Conservation (phyloP, 2,797 vertebrate genomes). For the Babyrousa celebensis region DNA sequence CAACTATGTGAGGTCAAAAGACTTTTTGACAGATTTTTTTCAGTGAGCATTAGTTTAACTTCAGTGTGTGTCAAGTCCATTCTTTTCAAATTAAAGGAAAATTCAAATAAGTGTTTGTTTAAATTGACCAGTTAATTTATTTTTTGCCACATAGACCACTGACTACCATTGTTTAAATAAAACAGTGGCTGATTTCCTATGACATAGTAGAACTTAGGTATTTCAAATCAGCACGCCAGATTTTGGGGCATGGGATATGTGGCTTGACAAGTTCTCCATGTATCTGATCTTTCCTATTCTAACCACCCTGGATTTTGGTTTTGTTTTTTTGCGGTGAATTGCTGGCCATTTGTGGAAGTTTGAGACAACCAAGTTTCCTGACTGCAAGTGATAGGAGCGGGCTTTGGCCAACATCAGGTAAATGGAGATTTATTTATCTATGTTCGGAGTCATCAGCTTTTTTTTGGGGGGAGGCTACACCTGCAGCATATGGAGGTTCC, state of each 20-base stretch:
- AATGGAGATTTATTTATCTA: conserved; percentile 32
- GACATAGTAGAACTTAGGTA: neutral
- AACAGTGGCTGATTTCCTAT: neutral
- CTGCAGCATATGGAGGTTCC: too few species aligned
- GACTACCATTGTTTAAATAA: conserved; percentile 48
- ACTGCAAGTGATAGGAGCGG: neutral
- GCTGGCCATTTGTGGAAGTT: neutral
- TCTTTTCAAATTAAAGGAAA: conserved; percentile 54
- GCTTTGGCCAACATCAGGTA: neutral
- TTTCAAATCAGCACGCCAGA: neutral
- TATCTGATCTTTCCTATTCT: neutral
- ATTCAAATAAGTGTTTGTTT: neutral
- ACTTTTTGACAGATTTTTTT: conserved; percentile 30
- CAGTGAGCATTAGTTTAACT: neutral
- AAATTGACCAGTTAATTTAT: conserved; percentile 28
- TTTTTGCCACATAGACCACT: conserved; percentile 4
- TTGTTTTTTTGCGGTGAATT: neutral
- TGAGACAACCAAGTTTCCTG: conserved; percentile 39
- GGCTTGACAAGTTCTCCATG: neutral
- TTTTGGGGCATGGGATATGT: neutral
- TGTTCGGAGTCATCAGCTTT: neutral
- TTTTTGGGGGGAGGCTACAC: too few species aligned
- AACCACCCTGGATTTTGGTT: neutral
- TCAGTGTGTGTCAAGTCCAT: neutral
- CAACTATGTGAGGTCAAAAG: conserved; percentile 25